Percentiles rank a stretch among this genome's conserved stretches.
Conservation (phyloP, 92 coral and sea anemone genomes). For the Scolanthus callimorphus region DNA sequence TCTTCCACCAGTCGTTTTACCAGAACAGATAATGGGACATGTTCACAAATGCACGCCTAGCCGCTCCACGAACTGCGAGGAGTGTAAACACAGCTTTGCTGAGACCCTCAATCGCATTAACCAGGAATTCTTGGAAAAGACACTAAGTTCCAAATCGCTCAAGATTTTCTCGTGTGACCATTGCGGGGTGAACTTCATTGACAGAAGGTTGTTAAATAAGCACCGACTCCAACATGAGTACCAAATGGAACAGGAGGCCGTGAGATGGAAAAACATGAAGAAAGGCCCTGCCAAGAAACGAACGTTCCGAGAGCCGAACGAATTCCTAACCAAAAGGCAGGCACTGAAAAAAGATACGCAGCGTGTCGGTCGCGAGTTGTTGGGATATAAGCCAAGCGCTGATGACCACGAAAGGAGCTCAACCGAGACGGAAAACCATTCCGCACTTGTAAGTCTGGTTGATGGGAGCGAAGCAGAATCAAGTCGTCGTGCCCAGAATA, state of each 20-base stretch:
- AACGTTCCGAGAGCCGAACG: too few species aligned
- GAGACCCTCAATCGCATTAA: not conserved
- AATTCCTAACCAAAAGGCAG: not conserved
- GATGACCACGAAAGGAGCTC: too few species aligned
- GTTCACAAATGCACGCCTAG: not conserved
- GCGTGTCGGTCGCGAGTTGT: too few species aligned
- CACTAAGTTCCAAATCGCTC: not conserved
- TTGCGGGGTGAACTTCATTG: not conserved
- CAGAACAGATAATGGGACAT: not conserved
- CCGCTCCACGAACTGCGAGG: not conserved
- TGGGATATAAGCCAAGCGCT: too few species aligned
- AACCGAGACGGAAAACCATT: too few species aligned
- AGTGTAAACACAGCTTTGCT: not conserved
- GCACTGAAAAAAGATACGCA: too few species aligned
- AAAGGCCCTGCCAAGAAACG: not conserved
- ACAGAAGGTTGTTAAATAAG: not conserved
- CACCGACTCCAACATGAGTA: not conserved
- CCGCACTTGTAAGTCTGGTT: too few species aligned
- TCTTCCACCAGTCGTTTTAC: not conserved
- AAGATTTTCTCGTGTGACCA: constrained; percentile 3
- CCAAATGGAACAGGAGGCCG: not conserved
- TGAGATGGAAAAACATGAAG: not conserved
- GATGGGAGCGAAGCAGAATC: not conserved
- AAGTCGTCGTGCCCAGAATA: not conserved
- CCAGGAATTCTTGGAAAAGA: not conserved